Percentiles rank a stretch among this genome's conserved stretches.
Conservation (phyloP, 2,113 vertebrate species). For the Craseonycteris thonglongyai region DNA sequence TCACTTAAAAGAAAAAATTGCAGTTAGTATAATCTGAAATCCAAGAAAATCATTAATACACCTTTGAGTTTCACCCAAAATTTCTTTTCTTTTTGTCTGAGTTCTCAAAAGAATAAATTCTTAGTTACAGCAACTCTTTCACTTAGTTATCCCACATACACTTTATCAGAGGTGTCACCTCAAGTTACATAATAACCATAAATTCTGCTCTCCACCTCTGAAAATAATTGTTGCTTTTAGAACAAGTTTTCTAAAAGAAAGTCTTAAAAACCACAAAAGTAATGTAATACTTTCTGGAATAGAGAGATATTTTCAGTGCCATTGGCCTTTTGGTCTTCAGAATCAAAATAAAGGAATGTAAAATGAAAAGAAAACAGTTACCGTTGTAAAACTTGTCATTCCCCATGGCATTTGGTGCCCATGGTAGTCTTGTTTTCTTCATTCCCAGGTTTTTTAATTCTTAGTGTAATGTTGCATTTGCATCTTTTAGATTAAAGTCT, state of each 20-base stretch:
- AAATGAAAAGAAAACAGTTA: slow-evolving; percentile 34
- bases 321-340: slow-evolving; percentile 3
- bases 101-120: neutral
- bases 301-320: neutral
- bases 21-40: neutral
- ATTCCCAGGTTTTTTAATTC: neutral
- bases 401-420: neutral
- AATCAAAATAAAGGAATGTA: neutral
- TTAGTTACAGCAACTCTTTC: neutral
- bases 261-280: neutral
- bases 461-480: neutral
- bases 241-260: slow-evolving; percentile 12
- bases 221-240: slow-evolving; percentile 1
- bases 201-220: neutral
- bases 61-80: neutral
- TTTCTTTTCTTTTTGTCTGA: neutral
- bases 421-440: neutral
- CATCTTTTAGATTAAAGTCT: slow-evolving; percentile 22
- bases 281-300: neutral
- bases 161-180: neutral
- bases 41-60: neutral
- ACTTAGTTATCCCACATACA: neutral
- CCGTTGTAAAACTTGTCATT: neutral
- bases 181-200: neutral
- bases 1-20: neutral